Base-by-base conservation (phyloP, 2,888 invertebrate genomes). In the Amblyjoppa proteus region DNA sequence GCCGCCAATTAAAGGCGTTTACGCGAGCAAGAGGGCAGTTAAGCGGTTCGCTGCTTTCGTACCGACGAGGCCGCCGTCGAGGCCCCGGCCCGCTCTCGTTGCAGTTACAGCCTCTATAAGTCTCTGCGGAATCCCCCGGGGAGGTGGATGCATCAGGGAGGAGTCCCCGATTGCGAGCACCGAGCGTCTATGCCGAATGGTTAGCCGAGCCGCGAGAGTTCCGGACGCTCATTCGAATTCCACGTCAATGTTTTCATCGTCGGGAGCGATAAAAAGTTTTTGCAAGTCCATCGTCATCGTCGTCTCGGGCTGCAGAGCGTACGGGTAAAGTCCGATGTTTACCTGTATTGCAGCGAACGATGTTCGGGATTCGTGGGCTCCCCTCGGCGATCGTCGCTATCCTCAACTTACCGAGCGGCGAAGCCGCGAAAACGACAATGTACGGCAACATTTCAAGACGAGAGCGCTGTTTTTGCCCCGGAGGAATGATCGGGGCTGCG, bases 1-100 rank as follows among this genome's bases (percentile, higher is more conserved):
- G 77, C 69, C 80, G 80, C 84, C 90, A 89, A 90, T 90, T 89
- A 89, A 87, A 87, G 81, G 84, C 87, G 87, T 89, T 85, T 87
- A 82, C 87, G 80, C 85, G 88, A 86, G 87, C 88, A 86, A 87
- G 86, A 87, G 76, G 85, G 88, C 87, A 87, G 86, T 88, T 84
- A 86, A 86, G 81, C 87, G 87, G 69, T 82, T 89, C 80, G 86
- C 73, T 64, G 74, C 34, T 74, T 64, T 74, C 81, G 77, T 61
- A 79, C 56, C 51, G 16, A 84, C 51, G 16, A 84, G 81, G 81
- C 81, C 75, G 70, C 74, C 64, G 64, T n/a, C 76, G 49, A 75
- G 61, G 45, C 49, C 38, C 53, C 78, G 34, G 53, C 51, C 25
- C 11, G 66, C 81, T 77, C 61, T 31, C 66, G 34, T 49, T 16